Conservation (phyloP, 2,113 vertebrate genomes). For the Amphilophus citrinellus region DNA sequence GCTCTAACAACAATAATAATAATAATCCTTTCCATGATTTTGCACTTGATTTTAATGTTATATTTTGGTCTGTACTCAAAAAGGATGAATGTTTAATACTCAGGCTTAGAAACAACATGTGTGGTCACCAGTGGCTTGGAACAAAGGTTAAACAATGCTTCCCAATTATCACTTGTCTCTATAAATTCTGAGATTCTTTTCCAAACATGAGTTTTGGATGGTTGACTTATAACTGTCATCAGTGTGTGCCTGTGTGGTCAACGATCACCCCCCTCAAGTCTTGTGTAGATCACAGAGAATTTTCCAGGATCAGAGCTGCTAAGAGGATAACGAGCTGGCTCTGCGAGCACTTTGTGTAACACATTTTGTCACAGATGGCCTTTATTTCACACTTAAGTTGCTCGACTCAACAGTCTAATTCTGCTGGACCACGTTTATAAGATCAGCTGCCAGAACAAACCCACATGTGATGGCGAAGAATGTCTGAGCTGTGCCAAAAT, state of each 20-base stretch:
- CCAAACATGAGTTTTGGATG: neutral
- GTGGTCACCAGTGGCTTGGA: neutral
- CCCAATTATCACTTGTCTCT: neutral
- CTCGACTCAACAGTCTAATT: conserved; percentile 46
- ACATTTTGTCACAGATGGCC: conserved; percentile 69
- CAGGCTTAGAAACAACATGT: neutral
- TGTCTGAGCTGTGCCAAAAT: conserved; percentile 42
- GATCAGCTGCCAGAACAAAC: conserved; percentile 57
- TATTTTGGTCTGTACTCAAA: neutral
- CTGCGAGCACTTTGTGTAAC: conserved; percentile 53
- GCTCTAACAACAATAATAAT: neutral
- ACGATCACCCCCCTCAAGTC: conserved; percentile 17
- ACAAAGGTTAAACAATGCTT: neutral
- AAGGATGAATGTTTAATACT: neutral
- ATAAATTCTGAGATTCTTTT: conserved; percentile 43
- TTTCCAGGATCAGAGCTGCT: conserved; percentile 59
- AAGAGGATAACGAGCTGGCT: conserved; percentile 66
- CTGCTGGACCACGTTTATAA: conserved; percentile 45
- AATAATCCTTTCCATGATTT: neutral
- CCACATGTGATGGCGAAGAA: conserved; percentile 47
- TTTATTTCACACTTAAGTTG: conserved; percentile 65
- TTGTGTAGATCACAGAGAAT: conserved; percentile 47
- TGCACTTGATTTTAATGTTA: neutral
- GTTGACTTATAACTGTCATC: conserved; percentile 1
- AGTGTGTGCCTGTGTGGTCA: conserved; percentile 28